These are phyloP conservation scores for Heliothis subflexa DNA, from an alignment of 1,140 invertebrate genomes.

Conservation along the genomic window DNA sequence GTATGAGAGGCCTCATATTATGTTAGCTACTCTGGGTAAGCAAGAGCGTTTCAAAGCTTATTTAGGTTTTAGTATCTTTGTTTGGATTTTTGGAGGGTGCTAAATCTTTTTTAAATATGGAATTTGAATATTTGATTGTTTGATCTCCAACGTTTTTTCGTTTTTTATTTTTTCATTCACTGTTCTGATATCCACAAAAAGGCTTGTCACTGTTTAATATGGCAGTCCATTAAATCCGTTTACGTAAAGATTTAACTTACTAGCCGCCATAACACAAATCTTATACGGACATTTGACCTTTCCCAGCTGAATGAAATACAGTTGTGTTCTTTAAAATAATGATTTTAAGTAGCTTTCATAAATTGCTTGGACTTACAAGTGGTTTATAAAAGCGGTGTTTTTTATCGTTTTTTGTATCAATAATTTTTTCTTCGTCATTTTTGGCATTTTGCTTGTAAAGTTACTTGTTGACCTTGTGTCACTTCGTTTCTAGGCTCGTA, in stretches of 20 bases:
- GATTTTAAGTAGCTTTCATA: conserved; percentile 32
- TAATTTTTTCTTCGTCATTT: conserved; percentile 31
- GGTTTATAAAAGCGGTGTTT: conserved; percentile 17
- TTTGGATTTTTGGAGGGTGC: neutral
- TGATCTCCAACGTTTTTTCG: too few species aligned
- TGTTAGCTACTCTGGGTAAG: neutral
- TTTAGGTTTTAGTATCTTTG: neutral
- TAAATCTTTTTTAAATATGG: too few species aligned
- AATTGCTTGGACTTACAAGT: conserved; percentile 27
- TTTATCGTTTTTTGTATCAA: conserved; percentile 15
- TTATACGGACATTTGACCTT: conserved; percentile 28
- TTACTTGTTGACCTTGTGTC: conserved; percentile 35
- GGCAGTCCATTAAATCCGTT: conserved; percentile 13
- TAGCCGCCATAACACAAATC: neutral
- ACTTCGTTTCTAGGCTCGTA: conserved; percentile 4
- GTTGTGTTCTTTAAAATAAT: conserved; percentile 17
- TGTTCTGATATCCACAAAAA: neutral
- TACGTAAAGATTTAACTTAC: neutral
- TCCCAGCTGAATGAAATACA: neutral
- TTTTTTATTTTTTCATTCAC: too few species aligned
- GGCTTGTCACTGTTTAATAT: neutral
- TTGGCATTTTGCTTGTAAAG: conserved; percentile 22
- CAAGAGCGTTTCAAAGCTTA: conserved; percentile 6
- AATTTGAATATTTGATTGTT: too few species aligned
- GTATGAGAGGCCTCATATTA: conserved; percentile 31